Evolutionary conservation across 2,113 vertebrate genomes (phyloP).

Genomic region (Oncorhynchus kisutch): DNA sequence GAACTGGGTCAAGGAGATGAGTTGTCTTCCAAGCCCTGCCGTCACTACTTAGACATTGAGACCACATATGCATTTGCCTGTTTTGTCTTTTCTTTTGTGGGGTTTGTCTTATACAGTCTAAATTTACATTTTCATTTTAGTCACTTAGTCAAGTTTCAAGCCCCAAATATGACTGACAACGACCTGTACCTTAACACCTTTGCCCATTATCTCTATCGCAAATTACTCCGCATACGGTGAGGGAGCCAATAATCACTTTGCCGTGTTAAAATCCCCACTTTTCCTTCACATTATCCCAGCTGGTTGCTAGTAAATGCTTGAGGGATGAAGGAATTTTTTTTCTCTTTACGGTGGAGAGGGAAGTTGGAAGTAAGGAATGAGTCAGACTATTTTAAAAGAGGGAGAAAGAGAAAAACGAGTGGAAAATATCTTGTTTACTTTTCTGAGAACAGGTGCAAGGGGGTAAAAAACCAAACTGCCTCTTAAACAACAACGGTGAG

Average conservation of each 20-base stretch:
- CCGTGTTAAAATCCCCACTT: not conserved
- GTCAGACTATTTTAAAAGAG: constrained; percentile 36
- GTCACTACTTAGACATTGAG: no score
- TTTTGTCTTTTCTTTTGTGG: no score
- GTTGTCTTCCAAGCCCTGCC: no score
- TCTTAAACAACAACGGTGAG: constrained; percentile 53
- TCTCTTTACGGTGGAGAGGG: constrained; percentile 13
- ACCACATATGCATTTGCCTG: no score
- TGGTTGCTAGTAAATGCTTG: constrained; percentile 28
- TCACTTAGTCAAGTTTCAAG: no score
- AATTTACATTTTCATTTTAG: no score
- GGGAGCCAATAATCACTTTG: not conserved
- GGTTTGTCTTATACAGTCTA: no score
- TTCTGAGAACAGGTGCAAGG: constrained; percentile 61
- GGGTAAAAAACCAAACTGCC: constrained; percentile 21
- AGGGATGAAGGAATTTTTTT: constrained; percentile 30
- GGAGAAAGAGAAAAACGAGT: constrained; percentile 35
- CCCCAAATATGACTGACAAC: no score
- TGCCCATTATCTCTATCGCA: not conserved
- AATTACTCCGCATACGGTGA: not conserved
- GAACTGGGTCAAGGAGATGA: no score
- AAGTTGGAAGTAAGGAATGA: constrained; percentile 36
- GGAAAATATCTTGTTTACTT: constrained; percentile 64
- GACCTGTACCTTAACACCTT: no score
- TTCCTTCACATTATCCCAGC: constrained; percentile 13